A percentile compares a stretch with the other conserved stretches of the same genome.
Evolutionary conservation across 2,113 vertebrate genomes (phyloP).

Genomic region (Thermophis baileyi): DNA sequence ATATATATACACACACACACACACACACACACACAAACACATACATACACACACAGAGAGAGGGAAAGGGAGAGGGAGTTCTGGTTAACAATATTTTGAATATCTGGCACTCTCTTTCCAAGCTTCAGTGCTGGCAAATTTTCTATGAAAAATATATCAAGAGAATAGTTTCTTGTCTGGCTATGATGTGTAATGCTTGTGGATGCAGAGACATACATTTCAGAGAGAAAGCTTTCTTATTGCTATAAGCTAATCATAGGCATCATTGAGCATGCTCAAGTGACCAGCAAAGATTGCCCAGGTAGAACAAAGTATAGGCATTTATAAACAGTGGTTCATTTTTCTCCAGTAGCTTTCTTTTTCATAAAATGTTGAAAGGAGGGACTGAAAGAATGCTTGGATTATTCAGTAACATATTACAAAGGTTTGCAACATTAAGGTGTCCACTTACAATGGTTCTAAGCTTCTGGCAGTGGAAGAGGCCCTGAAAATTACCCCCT

Average conservation of each 20-base stretch:
- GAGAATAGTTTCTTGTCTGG: background rate
- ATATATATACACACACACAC: too few relatives aligned
- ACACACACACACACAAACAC: background rate
- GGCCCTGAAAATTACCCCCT: background rate
- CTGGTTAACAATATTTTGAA: background rate
- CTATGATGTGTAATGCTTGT: background rate
- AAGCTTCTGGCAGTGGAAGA: background rate
- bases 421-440: background rate
- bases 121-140: rapidly evolving
- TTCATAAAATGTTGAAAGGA: background rate
- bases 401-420: background rate
- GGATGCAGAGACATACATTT: rapidly evolving
- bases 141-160: background rate
- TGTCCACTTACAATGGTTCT: background rate
- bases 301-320: background rate
- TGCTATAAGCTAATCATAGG: rapidly evolving
- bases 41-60: background rate
- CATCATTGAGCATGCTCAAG: background rate
- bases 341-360: background rate
- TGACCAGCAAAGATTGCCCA: background rate
- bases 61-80: background rate
- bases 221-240: background rate
- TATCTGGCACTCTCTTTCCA: background rate
- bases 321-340: background rate
- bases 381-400: background rate